A percentile compares a stretch with the other conserved stretches of the same genome.
Evolutionary conservation across 2,888 invertebrate genomes (phyloP).

Genomic region (Noctua janthe): DNA sequence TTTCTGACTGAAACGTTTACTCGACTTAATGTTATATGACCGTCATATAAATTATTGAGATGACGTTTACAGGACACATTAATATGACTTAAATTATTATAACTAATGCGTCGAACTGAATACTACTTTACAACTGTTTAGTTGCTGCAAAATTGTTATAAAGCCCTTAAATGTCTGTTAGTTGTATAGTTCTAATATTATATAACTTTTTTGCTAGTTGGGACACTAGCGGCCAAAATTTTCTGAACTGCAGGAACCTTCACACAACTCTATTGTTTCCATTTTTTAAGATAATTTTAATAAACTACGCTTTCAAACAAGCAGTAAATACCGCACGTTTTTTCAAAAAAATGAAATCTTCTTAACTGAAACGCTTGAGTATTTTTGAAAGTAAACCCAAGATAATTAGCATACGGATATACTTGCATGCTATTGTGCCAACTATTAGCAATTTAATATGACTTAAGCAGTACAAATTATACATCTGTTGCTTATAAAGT

Average conservation of each 20-base stretch:
- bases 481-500: slow-evolving; percentile 49
- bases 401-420: slow-evolving; percentile 53
- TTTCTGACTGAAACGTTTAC: no score
- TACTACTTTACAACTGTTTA: no score
- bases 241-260: neutral
- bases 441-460: slow-evolving; percentile 50
- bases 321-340: neutral
- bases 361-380: slow-evolving; percentile 40
- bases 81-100: no score
- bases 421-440: slow-evolving; percentile 40
- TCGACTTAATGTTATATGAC: no score
- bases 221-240: neutral
- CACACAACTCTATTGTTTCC: neutral
- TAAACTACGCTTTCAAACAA: neutral
- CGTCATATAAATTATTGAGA: no score
- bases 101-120: no score
- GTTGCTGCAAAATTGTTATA: no score
- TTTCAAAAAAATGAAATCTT: slow-evolving; percentile 15
- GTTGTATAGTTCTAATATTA: no score
- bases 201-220: no score
- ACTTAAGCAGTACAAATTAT: slow-evolving; percentile 60
- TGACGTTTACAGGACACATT: no score
- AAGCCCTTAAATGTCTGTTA: no score
- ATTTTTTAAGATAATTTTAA: neutral
- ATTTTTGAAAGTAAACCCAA: slow-evolving; percentile 60